phyloP scores from a whole-genome alignment of 2,113 vertebrate genomes.

The Pseudois nayaur region DNA sequence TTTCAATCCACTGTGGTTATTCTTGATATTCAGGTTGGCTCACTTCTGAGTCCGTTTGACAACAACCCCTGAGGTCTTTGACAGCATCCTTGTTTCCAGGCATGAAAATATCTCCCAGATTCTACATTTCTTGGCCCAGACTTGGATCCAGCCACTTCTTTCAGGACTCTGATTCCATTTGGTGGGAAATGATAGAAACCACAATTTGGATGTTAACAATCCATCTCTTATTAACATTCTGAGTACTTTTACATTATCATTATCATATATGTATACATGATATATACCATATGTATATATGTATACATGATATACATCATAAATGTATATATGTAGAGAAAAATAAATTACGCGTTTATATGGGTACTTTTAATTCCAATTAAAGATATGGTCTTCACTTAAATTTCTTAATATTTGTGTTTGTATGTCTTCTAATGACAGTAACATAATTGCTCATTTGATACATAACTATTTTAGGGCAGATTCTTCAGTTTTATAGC shows the following conservation, averaged over 20 bases:
- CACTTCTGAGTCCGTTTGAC: constrained; percentile 9
- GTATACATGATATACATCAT: background rate
- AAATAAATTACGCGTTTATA: background rate
- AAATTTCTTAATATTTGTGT: background rate
- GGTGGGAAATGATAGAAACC: background rate
- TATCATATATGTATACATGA: background rate
- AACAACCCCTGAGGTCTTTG: constrained; percentile 10
- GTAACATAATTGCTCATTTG: constrained; percentile 15
- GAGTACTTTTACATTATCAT: background rate
- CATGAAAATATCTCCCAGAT: background rate
- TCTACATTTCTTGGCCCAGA: background rate
- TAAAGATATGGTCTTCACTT: background rate
- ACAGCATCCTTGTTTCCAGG: background rate
- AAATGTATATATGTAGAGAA: background rate
- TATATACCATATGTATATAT: background rate
- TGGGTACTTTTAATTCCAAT: background rate
- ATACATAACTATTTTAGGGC: constrained; percentile 9
- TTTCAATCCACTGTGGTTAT: background rate
- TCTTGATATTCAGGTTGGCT: background rate
- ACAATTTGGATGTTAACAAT: background rate
- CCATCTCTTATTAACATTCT: background rate
- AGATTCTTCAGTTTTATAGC: constrained; percentile 31
- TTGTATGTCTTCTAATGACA: constrained; percentile 18
- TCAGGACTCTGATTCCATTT: constrained; percentile 28
- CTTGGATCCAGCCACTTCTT: constrained; percentile 15